Evolutionary conservation across 2,797 vertebrate species (phyloP), one percentile per base, ranked within the genome.

Genomic region (Chiroxiphia lanceolata): DNA sequence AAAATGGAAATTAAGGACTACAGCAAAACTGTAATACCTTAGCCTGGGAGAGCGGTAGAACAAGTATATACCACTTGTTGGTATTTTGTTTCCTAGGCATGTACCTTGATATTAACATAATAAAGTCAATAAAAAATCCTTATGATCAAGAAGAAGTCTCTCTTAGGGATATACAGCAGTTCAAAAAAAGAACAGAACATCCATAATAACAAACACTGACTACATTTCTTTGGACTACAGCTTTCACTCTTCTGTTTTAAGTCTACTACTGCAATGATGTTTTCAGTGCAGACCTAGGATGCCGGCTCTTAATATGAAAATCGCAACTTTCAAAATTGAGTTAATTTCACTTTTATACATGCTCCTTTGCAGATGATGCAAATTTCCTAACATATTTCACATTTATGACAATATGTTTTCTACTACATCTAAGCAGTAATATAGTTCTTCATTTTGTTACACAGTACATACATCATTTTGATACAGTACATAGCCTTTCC

Each of bases 1-100:
- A 96, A 97, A 97, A 96, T 95, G 89, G 87, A 97, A 97, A 97
- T 97, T 86, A 95, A 97, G 61, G 95, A 68, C 95, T 90, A 95
- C 45, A 95, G 91, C 69, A 97, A 92, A 97, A 96, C 93, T 93
- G 76, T 87, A 96, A 93, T 95, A 93, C 70, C 74, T 95, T 92
- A 94, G 87, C 74, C 72, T 79, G 87, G 80, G 74, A 96, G 89
- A 95, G 84, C 94, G 85, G 48, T 94, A 94, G 90, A 95, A 69
- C 36, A 92, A 97, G 87, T 71, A 91, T 63, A 84, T 93, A 87
- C 42, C 83, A 74, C 87, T 95, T 96, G 78, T 95, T 95, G 59
- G 64, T 87, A 40, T 90, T 92, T 94, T 91, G 15, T 95, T 96
- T 96, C 76, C 48, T 63, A 71, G 80, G 65, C n/a, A 57, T 31